phyloP scores from a whole-genome alignment of 2,888 invertebrate genomes.

The Lagria hirta region DNA sequence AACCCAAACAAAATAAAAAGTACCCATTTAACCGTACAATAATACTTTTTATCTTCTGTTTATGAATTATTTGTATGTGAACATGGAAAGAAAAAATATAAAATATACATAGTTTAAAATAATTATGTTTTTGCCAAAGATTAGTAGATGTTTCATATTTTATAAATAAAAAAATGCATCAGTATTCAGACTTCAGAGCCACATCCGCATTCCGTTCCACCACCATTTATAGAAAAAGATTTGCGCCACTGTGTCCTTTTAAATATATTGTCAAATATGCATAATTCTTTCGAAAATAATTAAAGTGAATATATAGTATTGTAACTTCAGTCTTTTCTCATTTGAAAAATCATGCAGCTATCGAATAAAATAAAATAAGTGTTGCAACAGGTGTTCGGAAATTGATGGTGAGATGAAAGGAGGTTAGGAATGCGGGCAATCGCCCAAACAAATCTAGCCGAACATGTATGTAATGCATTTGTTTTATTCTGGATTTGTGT shows the following conservation, averaged over 20 bases:
- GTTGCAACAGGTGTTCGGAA: constrained; percentile 11
- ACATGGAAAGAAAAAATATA: too few species aligned
- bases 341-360: constrained; percentile 4
- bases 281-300: constrained; percentile 1
- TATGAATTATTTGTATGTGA: too few species aligned
- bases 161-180: too few species aligned
- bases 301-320: constrained; percentile 2
- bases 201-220: constrained; percentile 15
- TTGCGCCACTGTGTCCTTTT: constrained; percentile 31
- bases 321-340: not conserved
- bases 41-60: too few species aligned
- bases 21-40: too few species aligned
- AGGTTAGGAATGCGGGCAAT: constrained; percentile 54
- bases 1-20: too few species aligned
- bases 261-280: constrained; percentile 25
- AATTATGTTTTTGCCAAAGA: too few species aligned
- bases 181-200: too few species aligned
- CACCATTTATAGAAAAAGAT: too few species aligned
- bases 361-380: constrained; percentile 4
- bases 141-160: too few species aligned
- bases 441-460: constrained; percentile 48
- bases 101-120: too few species aligned
- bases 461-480: constrained; percentile 46
- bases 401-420: constrained; percentile 46
- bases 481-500: too few species aligned